Percentiles rank a stretch among this genome's conserved stretches.
Conservation (phyloP, 2,888 invertebrate species). For the Schizaphis graminum region DNA sequence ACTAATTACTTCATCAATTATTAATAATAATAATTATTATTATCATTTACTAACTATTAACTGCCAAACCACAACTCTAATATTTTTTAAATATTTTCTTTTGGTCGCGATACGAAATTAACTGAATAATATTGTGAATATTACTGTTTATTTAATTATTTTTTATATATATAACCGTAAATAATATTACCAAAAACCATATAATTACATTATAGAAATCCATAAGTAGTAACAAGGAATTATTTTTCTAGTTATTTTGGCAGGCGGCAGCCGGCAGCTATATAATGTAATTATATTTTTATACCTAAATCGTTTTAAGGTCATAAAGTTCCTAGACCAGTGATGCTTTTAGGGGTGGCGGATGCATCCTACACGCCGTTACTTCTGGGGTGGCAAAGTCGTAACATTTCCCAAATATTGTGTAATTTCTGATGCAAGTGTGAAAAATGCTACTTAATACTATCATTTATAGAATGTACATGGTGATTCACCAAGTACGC, state of each 20-base stretch:
- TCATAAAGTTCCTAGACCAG: not conserved
- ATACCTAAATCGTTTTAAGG: slow-evolving; percentile 2
- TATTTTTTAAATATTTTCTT: not conserved
- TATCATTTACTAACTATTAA: too few species aligned
- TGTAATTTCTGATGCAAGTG: slow-evolving; percentile 2
- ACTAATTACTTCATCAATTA: too few species aligned
- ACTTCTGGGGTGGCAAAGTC: not conserved
- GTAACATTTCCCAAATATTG: not conserved
- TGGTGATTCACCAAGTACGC: too few species aligned
- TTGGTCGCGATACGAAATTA: not conserved
- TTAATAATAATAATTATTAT: too few species aligned
- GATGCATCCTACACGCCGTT: not conserved
- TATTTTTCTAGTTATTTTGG: not conserved
- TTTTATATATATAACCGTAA: not conserved
- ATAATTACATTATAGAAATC: not conserved
- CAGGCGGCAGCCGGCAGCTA: not conserved
- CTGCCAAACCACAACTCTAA: too few species aligned
- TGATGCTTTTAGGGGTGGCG: not conserved
- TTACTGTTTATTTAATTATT: not conserved
- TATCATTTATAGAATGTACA: not conserved
- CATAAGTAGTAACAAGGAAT: not conserved
- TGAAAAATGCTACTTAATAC: not conserved
- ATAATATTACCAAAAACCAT: not conserved
- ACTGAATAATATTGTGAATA: not conserved
- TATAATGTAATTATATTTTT: not conserved